Conservation (phyloP, 2,113 vertebrate genomes). For the western clawed frog (Xenopus tropicalis) region DNA sequence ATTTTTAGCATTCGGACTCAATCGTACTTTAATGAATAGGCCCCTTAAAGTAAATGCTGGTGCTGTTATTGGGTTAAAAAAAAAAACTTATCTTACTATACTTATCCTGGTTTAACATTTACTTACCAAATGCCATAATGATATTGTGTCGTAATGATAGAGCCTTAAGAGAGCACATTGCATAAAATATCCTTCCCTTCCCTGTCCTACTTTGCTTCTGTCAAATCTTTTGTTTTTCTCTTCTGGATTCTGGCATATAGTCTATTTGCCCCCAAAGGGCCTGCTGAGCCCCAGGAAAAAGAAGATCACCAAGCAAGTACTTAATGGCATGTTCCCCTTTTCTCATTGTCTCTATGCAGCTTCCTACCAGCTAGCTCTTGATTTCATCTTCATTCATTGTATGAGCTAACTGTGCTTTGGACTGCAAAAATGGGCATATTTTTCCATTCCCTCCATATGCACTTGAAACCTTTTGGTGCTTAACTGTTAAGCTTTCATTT, state of each 20-base stretch:
- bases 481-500: background rate
- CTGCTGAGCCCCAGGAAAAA: constrained; percentile 93
- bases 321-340: constrained; percentile 84
- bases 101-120: no score
- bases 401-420: constrained; percentile 40
- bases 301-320: constrained; percentile 97
- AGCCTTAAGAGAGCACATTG: no score
- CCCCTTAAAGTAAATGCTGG: no score
- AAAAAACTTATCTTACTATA: no score
- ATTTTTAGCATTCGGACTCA: no score
- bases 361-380: constrained; percentile 26
- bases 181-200: constrained; percentile 1
- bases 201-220: constrained; percentile 55
- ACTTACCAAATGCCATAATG: no score
- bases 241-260: constrained; percentile 74
- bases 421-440: constrained; percentile 27
- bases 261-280: constrained; percentile 92
- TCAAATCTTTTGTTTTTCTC: constrained; percentile 78
- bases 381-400: constrained; percentile 34
- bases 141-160: no score
- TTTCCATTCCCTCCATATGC: constrained; percentile 23
- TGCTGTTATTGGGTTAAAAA: no score
- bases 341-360: constrained; percentile 45
- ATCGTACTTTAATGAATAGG: no score
- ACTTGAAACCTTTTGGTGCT: constrained; percentile 9